A percentile compares a stretch with the other conserved stretches of the same genome.
Evolutionary conservation across 1,140 invertebrate species (phyloP).

Genomic region (Conopomorpha cramerella): DNA sequence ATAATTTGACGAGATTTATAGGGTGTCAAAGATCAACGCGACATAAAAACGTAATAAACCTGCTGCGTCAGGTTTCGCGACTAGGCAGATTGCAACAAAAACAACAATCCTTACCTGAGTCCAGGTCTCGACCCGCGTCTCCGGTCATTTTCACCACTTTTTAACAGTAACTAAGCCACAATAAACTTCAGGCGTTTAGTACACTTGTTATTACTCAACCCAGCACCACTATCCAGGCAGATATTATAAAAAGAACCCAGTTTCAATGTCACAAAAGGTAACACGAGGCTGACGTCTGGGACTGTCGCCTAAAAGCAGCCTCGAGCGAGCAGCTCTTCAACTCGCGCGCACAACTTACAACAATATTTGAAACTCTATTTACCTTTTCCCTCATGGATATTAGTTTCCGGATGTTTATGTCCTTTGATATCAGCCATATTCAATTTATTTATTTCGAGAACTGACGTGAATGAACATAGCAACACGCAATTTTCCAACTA

Average conservation of each 20-base stretch:
- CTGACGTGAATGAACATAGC: slow-evolving; percentile 54
- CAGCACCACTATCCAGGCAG: slow-evolving; percentile 53
- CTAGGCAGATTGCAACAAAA: slow-evolving; percentile 30
- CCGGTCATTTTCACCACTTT: slow-evolving; percentile 26
- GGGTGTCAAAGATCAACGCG: too few relatives aligned
- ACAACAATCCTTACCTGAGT: slow-evolving; percentile 33
- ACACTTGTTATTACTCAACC: slow-evolving; percentile 29
- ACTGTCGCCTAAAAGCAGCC: slow-evolving; percentile 15
- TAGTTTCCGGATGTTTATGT: slow-evolving; percentile 48
- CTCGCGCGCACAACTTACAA: slow-evolving; percentile 29
- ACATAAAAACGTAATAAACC: slow-evolving; percentile 13
- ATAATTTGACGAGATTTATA: too few relatives aligned
- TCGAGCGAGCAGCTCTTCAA: slow-evolving; percentile 20
- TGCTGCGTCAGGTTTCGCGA: slow-evolving; percentile 4
- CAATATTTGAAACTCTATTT: slow-evolving; percentile 47
- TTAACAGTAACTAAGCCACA: slow-evolving; percentile 13
- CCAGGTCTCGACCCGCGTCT: slow-evolving; percentile 30
- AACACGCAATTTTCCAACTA: slow-evolving; percentile 53
- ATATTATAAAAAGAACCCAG: slow-evolving; percentile 57
- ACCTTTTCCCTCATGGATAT: slow-evolving; percentile 55
- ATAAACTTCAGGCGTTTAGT: slow-evolving; percentile 20
- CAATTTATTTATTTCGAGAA: slow-evolving; percentile 56
- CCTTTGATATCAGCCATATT: slow-evolving; percentile 53
- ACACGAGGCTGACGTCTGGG: slow-evolving; percentile 43
- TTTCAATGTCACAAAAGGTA: slow-evolving; percentile 53